A percentile compares a stretch with the other conserved stretches of the same genome.
Conservation (phyloP, 2,113 vertebrate genomes). For the Hemicordylus capensis region DNA sequence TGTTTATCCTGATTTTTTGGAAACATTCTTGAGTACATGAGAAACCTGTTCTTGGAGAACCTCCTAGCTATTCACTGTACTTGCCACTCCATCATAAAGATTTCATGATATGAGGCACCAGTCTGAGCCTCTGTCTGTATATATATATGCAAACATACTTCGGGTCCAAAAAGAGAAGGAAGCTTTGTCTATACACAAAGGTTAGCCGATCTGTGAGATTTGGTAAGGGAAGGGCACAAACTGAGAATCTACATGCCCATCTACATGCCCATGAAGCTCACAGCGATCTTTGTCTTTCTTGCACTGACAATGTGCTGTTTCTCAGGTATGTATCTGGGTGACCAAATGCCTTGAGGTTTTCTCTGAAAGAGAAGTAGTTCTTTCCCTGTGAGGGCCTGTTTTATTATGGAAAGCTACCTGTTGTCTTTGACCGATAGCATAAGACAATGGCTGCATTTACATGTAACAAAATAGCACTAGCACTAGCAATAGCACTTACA, state of each 20-base stretch:
- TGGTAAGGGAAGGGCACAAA: not conserved
- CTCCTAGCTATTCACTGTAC: not conserved
- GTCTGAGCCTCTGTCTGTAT: not conserved
- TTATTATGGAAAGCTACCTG: not conserved
- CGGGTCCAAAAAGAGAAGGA: too few species aligned
- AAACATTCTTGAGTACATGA: not conserved
- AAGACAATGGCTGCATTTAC: too few species aligned
- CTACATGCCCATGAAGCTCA: not conserved
- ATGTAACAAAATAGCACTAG: too few species aligned
- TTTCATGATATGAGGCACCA: not conserved
- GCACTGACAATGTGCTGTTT: not conserved
- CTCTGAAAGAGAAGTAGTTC: not conserved
- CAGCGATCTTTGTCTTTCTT: not conserved
- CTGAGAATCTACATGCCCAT: not conserved
- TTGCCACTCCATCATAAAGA: not conserved
- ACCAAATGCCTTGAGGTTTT: not conserved
- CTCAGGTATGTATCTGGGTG: not conserved
- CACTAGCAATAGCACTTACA: too few species aligned
- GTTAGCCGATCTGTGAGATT: not conserved
- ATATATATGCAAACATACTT: not conserved
- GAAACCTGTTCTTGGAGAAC: not conserved
- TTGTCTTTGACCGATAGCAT: not conserved
- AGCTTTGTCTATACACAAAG: not conserved
- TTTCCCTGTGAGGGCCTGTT: not conserved
- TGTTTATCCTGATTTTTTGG: conserved; percentile 13